phyloP scores from a whole-genome alignment of 2,113 vertebrate species.

The Acinonyx jubatus region DNA sequence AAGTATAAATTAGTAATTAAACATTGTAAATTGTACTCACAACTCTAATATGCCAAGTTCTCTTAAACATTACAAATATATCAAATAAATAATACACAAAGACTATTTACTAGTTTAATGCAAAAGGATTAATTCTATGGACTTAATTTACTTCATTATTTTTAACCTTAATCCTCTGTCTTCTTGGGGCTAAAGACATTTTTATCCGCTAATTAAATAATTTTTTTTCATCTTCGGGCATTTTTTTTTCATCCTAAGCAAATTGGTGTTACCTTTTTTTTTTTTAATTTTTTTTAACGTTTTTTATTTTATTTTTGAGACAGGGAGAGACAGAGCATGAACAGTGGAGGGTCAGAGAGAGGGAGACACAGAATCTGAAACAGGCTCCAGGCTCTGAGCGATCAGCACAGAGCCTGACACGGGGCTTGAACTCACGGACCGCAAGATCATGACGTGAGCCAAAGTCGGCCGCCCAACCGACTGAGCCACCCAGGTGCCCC shows the following conservation, averaged over 20 bases:
- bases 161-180: not conserved
- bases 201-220: not conserved
- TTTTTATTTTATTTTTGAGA: no score
- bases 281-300: no score
- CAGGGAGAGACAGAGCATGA: no score
- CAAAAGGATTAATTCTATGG: not conserved
- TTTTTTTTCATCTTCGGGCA: not conserved
- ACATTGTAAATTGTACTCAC: not conserved
- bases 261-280: not conserved
- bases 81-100: not conserved
- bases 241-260: not conserved
- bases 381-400: no score
- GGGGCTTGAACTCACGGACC: no score
- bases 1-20: not conserved
- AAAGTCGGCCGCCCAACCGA: no score
- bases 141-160: slow-evolving; percentile 13
- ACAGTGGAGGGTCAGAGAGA: no score
- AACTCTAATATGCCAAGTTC: not conserved
- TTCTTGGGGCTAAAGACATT: not conserved
- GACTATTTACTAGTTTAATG: not conserved
- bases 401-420: no score
- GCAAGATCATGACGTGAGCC: no score
- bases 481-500: no score
- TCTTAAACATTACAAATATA: not conserved
- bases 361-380: no score